A percentile compares a stretch with the other conserved stretches of the same genome.
Conservation (phyloP, 1,140 invertebrate species). For the Ceratoteleas bidentatus region DNA sequence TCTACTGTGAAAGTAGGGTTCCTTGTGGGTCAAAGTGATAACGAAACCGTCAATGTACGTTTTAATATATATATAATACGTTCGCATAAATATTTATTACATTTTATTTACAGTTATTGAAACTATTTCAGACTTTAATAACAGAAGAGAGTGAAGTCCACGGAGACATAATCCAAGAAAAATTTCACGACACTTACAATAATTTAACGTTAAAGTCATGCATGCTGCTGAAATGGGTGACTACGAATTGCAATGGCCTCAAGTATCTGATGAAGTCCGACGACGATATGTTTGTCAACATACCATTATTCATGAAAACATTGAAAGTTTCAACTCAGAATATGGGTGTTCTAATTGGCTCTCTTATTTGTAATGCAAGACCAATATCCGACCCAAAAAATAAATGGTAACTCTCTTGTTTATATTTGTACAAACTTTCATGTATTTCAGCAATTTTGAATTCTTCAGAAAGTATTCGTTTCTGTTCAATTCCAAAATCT, state of each 20-base stretch:
- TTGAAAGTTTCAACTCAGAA: constrained; percentile 73
- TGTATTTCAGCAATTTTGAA: no score
- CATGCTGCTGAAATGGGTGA: constrained; percentile 92
- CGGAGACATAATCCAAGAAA: constrained; percentile 94
- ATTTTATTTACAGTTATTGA: constrained; percentile 21
- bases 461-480: no score
- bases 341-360: constrained; percentile 85
- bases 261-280: constrained; percentile 91
- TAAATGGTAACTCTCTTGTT: constrained; percentile 86
- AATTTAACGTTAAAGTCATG: constrained; percentile 95
- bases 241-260: constrained; percentile 83
- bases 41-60: constrained; percentile 82
- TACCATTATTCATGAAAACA: constrained; percentile 81
- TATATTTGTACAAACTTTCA: not conserved
- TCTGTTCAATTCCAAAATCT: no score
- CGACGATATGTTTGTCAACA: constrained; percentile 92
- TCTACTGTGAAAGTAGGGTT: constrained; percentile 81
- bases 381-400: constrained; percentile 87
- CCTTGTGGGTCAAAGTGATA: constrained; percentile 82
- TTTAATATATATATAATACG: no score
- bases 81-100: constrained; percentile 4
- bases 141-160: constrained; percentile 84
- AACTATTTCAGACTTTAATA: constrained; percentile 81
- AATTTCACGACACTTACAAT: constrained; percentile 94
- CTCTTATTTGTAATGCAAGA: constrained; percentile 87